A percentile compares a stretch with the other conserved stretches of the same genome.
Evolutionary conservation across 2,888 invertebrate genomes (phyloP).

Genomic region (Heliconius sara): DNA sequence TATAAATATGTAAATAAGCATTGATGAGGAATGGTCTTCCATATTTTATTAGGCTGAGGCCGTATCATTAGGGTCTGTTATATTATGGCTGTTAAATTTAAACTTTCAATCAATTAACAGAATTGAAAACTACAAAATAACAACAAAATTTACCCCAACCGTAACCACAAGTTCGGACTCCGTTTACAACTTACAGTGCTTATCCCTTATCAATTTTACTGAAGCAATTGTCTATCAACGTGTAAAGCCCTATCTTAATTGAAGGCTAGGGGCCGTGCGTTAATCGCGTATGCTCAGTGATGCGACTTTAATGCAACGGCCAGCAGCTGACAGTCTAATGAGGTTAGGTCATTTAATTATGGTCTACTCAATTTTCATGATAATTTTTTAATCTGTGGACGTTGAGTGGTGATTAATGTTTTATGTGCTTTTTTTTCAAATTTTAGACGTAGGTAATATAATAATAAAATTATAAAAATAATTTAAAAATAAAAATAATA

Average conservation of each 20-base stretch:
- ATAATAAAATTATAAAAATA: too few relatives aligned
- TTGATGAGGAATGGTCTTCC: neutral
- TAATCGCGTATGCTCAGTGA: conserved; percentile 24
- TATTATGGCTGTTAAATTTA: too few relatives aligned
- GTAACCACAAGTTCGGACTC: neutral
- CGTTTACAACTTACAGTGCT: neutral
- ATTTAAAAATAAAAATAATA: too few relatives aligned
- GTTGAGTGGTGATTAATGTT: neutral
- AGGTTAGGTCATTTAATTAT: conserved; percentile 25
- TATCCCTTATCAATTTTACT: conserved; percentile 16
- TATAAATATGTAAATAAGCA: neutral
- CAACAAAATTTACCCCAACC: neutral
- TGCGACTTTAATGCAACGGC: conserved; percentile 18
- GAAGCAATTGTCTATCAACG: conserved; percentile 25
- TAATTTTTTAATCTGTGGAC: conserved; percentile 5
- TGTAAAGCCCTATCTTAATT: conserved; percentile 29
- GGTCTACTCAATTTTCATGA: conserved; percentile 11
- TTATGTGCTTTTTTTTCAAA: neutral
- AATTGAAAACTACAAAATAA: neutral
- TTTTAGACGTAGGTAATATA: too few relatives aligned
- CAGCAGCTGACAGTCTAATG: conserved; percentile 14
- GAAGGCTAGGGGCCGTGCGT: conserved; percentile 22
- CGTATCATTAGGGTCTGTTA: too few relatives aligned
- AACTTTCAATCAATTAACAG: too few relatives aligned
- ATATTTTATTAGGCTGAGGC: neutral